phyloP scores from a whole-genome alignment of 2,113 vertebrate species.

The Telmatochromis brachygnathus region DNA sequence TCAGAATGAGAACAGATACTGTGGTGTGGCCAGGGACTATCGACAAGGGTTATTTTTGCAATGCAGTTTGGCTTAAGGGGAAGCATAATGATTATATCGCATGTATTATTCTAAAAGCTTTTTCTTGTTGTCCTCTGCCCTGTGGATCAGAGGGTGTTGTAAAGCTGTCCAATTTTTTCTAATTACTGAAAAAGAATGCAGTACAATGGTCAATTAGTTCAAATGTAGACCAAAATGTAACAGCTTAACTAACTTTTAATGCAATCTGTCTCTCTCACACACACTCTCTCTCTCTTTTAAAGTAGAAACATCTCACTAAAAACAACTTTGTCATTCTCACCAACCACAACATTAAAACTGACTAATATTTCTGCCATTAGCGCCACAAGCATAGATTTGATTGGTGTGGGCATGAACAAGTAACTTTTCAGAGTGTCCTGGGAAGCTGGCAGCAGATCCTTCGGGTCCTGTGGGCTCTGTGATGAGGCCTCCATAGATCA shows the following conservation, averaged over 20 bases:
- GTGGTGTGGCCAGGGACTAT: constrained; percentile 10
- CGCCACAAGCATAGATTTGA: neutral
- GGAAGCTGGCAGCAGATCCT: neutral
- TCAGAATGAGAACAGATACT: constrained; percentile 23
- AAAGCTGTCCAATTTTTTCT: neutral
- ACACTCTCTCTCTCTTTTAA: neutral
- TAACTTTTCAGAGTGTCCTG: neutral
- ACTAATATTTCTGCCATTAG: neutral
- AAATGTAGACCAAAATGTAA: neutral
- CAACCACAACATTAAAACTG: neutral
- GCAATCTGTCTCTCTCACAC: neutral
- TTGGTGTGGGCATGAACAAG: neutral
- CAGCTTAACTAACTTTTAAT: neutral
- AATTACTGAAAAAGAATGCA: neutral
- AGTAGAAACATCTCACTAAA: neutral
- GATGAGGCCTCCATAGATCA: neutral
- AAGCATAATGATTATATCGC: constrained; percentile 7
- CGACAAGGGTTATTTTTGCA: constrained; percentile 29
- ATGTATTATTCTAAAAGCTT: constrained; percentile 18
- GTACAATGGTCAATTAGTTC: neutral
- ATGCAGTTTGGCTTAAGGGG: constrained; percentile 11
- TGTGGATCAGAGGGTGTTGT: neutral
- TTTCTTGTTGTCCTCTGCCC: neutral
- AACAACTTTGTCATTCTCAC: neutral
- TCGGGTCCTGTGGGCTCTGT: neutral